These are phyloP conservation scores for Athalia rosae DNA, from an alignment of 2,888 invertebrate genomes.

Conservation along the genomic window DNA sequence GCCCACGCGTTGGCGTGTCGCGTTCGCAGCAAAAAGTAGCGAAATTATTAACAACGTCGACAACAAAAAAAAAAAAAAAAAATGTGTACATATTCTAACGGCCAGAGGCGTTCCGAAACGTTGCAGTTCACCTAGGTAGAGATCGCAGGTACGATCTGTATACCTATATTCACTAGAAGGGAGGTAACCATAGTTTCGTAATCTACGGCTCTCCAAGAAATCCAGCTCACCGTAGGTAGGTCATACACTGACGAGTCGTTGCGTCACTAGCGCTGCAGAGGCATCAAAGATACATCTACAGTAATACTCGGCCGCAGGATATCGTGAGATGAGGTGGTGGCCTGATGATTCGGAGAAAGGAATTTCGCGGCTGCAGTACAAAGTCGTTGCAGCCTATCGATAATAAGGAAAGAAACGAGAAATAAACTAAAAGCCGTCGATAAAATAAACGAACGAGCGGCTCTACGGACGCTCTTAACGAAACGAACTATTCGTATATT, in stretches of 20 bases:
- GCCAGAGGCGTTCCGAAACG: conserved; percentile 30
- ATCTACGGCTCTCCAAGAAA: conserved; percentile 22
- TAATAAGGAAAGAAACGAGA: background rate
- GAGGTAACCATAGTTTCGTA: conserved; percentile 39
- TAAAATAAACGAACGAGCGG: too few species aligned
- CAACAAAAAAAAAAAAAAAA: too few species aligned
- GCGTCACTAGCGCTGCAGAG: conserved; percentile 9
- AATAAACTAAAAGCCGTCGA: background rate
- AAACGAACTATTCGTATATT: too few species aligned
- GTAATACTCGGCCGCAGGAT: background rate
- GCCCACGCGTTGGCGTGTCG: too few species aligned
- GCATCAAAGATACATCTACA: background rate
- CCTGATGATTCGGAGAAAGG: conserved; percentile 8
- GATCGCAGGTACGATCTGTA: background rate
- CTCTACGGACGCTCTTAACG: too few species aligned
- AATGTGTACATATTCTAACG: conserved; percentile 22
- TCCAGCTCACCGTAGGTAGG: conserved; percentile 22
- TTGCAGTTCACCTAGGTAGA: background rate
- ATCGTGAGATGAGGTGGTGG: background rate
- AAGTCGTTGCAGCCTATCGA: background rate
- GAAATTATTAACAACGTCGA: too few species aligned
- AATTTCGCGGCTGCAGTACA: background rate
- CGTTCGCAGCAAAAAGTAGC: too few species aligned
- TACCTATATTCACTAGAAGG: conserved; percentile 23
- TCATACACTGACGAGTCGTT: conserved; percentile 24